Percentiles rank a stretch among this genome's conserved stretches.
These are phyloP conservation scores for Pseudomugil tenellus DNA, from an alignment of 2,797 vertebrate genomes.

Conservation along the genomic window DNA sequence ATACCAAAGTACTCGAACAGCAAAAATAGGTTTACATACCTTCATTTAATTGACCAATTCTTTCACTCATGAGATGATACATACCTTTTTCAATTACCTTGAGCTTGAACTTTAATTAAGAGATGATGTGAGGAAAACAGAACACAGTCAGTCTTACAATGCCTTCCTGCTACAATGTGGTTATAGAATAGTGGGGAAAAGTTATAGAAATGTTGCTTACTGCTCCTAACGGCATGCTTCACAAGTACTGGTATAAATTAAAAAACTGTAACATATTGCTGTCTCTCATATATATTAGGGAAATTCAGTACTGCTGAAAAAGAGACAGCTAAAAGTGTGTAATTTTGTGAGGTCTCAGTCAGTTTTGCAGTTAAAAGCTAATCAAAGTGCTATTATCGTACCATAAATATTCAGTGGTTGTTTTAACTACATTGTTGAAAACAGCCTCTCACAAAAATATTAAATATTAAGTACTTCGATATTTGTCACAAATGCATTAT, in stretches of 20 bases:
- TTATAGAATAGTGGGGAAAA: background rate
- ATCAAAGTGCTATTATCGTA: constrained; percentile 1
- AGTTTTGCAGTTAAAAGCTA: constrained; percentile 15
- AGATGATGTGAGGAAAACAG: background rate
- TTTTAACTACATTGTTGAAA: constrained; percentile 12
- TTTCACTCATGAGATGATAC: too few relatives aligned
- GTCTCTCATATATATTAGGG: constrained; percentile 1
- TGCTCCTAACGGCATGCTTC: background rate
- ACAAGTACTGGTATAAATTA: constrained; percentile 4
- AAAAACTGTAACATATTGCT: too few relatives aligned
- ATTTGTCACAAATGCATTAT: background rate
- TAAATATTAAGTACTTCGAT: background rate
- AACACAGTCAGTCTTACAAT: background rate
- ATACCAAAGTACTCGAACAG: too few relatives aligned
- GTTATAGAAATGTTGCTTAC: background rate
- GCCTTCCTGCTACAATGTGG: background rate
- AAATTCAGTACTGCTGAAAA: constrained; percentile 11
- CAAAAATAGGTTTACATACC: too few relatives aligned
- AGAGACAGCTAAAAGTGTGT: background rate
- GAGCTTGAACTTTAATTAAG: background rate
- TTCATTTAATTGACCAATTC: too few relatives aligned
- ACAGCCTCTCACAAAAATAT: background rate
- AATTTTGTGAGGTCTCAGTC: constrained; percentile 12
- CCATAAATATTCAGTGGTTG: background rate
- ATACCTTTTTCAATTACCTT: background rate